Evolutionary conservation across 1,140 invertebrate genomes (phyloP).

Genomic region (Drosophila navojoa): DNA sequence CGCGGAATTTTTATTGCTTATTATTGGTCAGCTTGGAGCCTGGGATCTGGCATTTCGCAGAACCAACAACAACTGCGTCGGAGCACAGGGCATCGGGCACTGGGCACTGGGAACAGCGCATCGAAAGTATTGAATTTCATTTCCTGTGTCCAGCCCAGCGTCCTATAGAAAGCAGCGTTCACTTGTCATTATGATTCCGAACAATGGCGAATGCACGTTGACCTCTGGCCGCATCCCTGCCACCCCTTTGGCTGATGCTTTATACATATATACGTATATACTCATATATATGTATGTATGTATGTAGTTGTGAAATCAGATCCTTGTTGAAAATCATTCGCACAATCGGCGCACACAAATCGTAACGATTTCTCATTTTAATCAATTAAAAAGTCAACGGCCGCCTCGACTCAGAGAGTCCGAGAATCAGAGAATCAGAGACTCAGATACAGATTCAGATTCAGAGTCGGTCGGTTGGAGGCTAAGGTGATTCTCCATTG

Average conservation of each 20-base stretch:
- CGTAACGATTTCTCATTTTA: constrained; percentile 84
- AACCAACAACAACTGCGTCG: constrained; percentile 13
- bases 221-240: constrained; percentile 21
- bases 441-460: no score
- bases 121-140: constrained; percentile 82
- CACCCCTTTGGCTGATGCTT: not conserved
- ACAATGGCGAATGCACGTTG: constrained; percentile 73
- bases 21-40: constrained; percentile 56
- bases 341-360: constrained; percentile 79
- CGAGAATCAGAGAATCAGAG: no score
- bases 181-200: constrained; percentile 73
- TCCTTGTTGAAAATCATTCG: constrained; percentile 55
- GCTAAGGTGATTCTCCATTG: constrained; percentile 22
- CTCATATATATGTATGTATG: not conserved
- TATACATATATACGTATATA: not conserved
- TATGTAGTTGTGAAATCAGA: constrained; percentile 66
- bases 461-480: no score
- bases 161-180: constrained; percentile 53
- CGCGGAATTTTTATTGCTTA: constrained; percentile 80
- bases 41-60: constrained; percentile 27
- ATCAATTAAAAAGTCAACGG: constrained; percentile 84
- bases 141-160: constrained; percentile 63
- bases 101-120: constrained; percentile 16
- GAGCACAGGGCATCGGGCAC: not conserved
- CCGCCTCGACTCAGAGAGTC: constrained; percentile 21